Percentiles rank a stretch among this genome's conserved stretches.
phyloP scores from a whole-genome alignment of 2,113 vertebrate genomes.

The Amazona vittata region DNA sequence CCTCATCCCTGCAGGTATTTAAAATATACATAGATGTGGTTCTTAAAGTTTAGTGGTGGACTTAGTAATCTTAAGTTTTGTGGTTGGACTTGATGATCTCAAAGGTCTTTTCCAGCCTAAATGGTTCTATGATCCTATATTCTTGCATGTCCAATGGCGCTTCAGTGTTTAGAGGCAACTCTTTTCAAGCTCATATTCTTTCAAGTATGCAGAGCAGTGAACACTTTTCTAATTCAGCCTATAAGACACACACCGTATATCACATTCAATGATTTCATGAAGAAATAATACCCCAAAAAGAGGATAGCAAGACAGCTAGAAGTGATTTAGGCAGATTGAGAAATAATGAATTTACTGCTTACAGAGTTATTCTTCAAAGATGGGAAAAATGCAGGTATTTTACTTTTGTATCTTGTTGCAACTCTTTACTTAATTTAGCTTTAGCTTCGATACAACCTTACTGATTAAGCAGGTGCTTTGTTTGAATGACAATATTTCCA shows the following conservation, averaged over 20 bases:
- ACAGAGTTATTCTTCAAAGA: background rate
- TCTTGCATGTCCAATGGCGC: background rate
- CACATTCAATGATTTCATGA: background rate
- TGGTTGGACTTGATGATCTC: fast-evolving
- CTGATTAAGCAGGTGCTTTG: background rate
- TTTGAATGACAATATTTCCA: background rate
- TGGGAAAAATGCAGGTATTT: background rate
- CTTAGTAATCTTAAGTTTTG: background rate
- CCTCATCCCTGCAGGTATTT: background rate
- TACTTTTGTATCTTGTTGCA: background rate
- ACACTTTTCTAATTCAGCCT: background rate
- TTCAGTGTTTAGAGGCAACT: background rate
- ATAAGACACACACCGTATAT: background rate
- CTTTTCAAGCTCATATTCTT: background rate
- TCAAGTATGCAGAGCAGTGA: background rate
- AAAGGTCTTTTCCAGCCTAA: background rate
- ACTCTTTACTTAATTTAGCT: background rate
- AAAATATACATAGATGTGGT: fast-evolving
- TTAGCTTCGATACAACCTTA: background rate
- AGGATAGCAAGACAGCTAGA: background rate
- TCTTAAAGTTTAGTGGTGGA: background rate
- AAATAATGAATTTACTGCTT: background rate
- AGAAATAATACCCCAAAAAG: background rate
- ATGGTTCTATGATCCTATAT: background rate
- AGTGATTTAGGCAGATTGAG: background rate